Base-by-base conservation (phyloP, 1,140 invertebrate genomes). In the Macrobrachium nipponense region DNA sequence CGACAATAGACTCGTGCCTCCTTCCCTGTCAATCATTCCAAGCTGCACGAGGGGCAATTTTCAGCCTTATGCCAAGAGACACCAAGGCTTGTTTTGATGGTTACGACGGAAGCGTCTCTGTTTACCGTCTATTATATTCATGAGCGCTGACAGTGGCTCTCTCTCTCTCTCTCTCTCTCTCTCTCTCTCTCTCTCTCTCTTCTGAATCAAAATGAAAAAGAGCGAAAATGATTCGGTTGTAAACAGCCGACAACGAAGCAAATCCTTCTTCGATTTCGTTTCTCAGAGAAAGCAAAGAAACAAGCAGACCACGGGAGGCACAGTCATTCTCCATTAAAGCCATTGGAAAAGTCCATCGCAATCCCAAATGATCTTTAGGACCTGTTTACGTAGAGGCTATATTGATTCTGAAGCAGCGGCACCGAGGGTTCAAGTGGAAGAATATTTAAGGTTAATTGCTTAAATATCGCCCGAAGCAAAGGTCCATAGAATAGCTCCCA, bases 371-470 rank as follows among this genome's bases (percentile, higher is more conserved):
- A 20, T 43, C 68, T 70, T 23, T 27, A 20, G 6, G 12, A 70
- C 2, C 8, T n/a, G 68, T 0, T 15, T 43, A 23, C 17, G 36
- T 14, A 43, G 68, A 70, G 23, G 68, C 23, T 23, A 43, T n/a
- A 27, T 15, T 43, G 27, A 23, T 17, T 5, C 23, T 20, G 36
- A 70, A 23, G 14, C 61, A 6, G 61, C 27, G 23, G 23, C n/a
- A 23, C 78, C 18, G 14, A 61, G 43, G 78, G 61, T 44, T 23
- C 60, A 43, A 44, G 27, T 61, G 64, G 78, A 64, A 80, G 51
- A 51, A 51, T 83, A 83, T 83, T 83, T 83, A 62, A 83, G 82
- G 82, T 83, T 83, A 83, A 83, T 83, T 83, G 82, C 73, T 83
- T 83, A 83, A 83, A 83, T 72, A 76, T 83, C 18, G 82, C 82